Conservation (phyloP, 2,888 invertebrate genomes). For the Lycophotia porphyrea region DNA sequence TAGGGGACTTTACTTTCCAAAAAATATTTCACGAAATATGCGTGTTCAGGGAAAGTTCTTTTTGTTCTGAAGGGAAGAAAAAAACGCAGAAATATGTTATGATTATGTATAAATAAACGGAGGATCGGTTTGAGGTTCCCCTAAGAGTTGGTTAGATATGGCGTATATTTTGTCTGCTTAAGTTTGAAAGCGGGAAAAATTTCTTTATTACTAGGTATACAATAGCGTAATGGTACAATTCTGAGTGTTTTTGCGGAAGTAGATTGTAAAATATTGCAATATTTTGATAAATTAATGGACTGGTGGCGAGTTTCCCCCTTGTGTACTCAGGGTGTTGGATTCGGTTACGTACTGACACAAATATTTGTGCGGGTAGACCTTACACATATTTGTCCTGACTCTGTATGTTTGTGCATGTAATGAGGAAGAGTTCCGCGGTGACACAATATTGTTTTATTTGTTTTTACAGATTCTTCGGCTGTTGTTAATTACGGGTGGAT, state of each 20-base stretch:
- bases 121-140: constrained; percentile 62
- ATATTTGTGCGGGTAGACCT: constrained; percentile 53
- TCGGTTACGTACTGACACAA: constrained; percentile 40
- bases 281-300: constrained; percentile 54
- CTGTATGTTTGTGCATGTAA: constrained; percentile 37
- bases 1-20: constrained; percentile 61
- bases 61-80: constrained; percentile 57
- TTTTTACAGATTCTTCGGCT: not conserved
- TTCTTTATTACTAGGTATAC: constrained; percentile 52
- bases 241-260: constrained; percentile 32
- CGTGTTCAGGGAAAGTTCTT: constrained; percentile 64
- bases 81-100: constrained; percentile 64
- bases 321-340: constrained; percentile 27
- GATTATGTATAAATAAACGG: constrained; percentile 66
- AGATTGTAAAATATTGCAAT: constrained; percentile 52
- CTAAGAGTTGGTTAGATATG: constrained; percentile 55
- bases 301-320: constrained; percentile 19
- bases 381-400: constrained; percentile 51
- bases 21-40: constrained; percentile 69
- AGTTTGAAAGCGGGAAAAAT: constrained; percentile 29
- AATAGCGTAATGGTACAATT: constrained; percentile 39
- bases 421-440: constrained; percentile 18
- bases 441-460: constrained; percentile 1
- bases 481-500: not conserved
- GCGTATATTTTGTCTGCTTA: constrained; percentile 60